Conservation (phyloP, 2,113 vertebrate species). For the Chamaea fasciata region DNA sequence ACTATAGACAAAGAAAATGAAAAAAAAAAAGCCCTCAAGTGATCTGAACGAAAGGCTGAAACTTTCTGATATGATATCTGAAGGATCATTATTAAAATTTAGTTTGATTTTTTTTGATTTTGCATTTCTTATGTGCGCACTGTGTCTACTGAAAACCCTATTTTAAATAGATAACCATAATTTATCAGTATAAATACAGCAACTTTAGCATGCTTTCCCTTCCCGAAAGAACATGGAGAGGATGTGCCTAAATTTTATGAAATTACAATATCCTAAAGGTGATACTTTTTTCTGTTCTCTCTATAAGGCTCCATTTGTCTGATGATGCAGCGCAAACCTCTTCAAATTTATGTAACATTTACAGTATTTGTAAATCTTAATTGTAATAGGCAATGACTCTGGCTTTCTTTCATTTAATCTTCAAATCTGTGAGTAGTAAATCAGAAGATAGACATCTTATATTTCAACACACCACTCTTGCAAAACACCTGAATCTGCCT, state of each 20-base stretch:
- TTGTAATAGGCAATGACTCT: neutral
- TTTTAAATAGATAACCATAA: neutral
- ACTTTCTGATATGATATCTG: neutral
- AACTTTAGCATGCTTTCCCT: neutral
- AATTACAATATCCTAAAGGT: neutral
- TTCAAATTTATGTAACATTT: neutral
- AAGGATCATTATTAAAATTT: neutral
- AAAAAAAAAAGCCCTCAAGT: neutral
- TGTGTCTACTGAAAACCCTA: neutral
- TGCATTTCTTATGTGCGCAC: neutral
- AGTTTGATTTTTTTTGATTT: neutral
- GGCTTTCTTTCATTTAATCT: neutral
- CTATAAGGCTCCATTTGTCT: neutral
- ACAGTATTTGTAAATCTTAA: neutral
- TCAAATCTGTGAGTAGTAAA: neutral
- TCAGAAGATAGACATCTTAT: neutral
- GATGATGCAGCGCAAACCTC: fast-evolving
- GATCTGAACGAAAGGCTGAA: neutral
- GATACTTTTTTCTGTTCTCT: neutral
- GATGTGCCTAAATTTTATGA: neutral
- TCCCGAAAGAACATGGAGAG: neutral
- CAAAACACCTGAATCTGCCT: neutral
- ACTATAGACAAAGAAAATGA: neutral
- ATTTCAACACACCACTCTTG: neutral
- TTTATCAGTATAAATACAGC: neutral